Evolutionary conservation across 2,888 invertebrate species (phyloP), one percentile per base, ranked within the genome.

Genomic region (Trypoxylon attenuatum): DNA sequence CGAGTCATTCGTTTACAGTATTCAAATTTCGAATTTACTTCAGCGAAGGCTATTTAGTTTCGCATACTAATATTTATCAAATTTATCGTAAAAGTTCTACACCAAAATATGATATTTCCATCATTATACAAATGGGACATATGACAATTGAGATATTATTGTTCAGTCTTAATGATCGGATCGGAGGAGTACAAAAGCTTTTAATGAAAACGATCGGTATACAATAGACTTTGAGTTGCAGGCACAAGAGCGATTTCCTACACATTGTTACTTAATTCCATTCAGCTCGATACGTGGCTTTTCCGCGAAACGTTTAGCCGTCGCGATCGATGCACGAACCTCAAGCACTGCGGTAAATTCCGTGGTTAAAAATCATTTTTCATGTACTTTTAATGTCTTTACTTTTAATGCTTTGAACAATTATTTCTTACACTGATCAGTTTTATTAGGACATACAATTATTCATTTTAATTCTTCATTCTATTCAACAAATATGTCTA

Each of bases 241-340:
- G 16, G 55, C 58, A 47, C 56, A 65, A 72, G 69, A 72, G 61
- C 54, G 62, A 62, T 59, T 53, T 58, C 33, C 67, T 64, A 65
- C 63, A 71, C 54, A 61, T 68, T 43, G 64, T 76, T 76, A 78
- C 76, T 79, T 79, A 80, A 77, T 79, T 79, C 69, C 67, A 59
- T 65, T 76, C 69, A 66, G 68, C 79, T 81, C 78, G 79, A 73
- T 73, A 74, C 60, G 67, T 56, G 56, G 58, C 49, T 71, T 71
- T 78, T 76, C 73, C 66, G 38, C 69, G 77, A 80, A 78, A 15
- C 71, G 69, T 75, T 78, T 66, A 71, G 60, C 73, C 71, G 67
- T 63, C 51, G 56, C 76, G 77, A 77, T 76, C 77, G 73, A 76
- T 76, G 64, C 43, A 18, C 38, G 62, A n/a, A 38, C 45, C 21